A percentile compares a stretch with the other conserved stretches of the same genome.
These are phyloP conservation scores for Latrodectus elegans DNA, from an alignment of 2,888 invertebrate genomes.

Conservation along the genomic window DNA sequence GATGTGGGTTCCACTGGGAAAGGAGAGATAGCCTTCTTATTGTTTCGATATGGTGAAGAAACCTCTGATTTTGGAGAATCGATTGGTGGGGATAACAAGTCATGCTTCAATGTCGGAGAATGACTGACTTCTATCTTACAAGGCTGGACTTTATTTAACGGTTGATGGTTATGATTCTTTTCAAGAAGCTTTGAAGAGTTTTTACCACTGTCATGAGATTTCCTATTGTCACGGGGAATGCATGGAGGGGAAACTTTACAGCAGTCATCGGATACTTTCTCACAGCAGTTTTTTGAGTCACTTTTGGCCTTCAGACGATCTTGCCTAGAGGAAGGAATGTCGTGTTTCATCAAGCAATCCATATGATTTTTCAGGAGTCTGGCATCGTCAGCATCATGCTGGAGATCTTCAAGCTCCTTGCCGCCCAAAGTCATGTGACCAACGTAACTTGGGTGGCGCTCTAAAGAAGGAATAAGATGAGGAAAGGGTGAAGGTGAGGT, in stretches of 20 bases:
- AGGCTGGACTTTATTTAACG: slow-evolving; percentile 48
- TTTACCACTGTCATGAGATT: slow-evolving; percentile 39
- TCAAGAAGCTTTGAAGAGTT: slow-evolving; percentile 11
- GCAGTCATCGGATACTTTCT: slow-evolving; percentile 37
- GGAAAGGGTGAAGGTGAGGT: slow-evolving; percentile 81
- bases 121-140: slow-evolving; percentile 65
- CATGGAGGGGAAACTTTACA: slow-evolving; percentile 23
- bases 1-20: neutral
- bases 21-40: slow-evolving; percentile 48
- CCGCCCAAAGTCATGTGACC: slow-evolving; percentile 63
- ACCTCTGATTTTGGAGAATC: slow-evolving; percentile 51
- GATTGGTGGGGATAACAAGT: slow-evolving; percentile 58
- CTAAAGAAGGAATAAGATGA: slow-evolving; percentile 82
- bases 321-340: slow-evolving; percentile 58
- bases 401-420: slow-evolving; percentile 63
- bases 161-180: slow-evolving; percentile 37
- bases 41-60: slow-evolving; percentile 35
- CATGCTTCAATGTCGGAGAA: slow-evolving; percentile 54
- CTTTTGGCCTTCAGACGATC: slow-evolving; percentile 53
- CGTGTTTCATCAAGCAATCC: slow-evolving; percentile 61
- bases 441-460: slow-evolving; percentile 58
- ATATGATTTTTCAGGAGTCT: slow-evolving; percentile 45
- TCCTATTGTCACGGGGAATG: slow-evolving; percentile 26
- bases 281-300: slow-evolving; percentile 49
- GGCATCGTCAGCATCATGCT: slow-evolving; percentile 39